Percentiles rank a stretch among this genome's conserved stretches.
Conservation (phyloP, 2,113 vertebrate genomes). For the Anhinga anhinga region DNA sequence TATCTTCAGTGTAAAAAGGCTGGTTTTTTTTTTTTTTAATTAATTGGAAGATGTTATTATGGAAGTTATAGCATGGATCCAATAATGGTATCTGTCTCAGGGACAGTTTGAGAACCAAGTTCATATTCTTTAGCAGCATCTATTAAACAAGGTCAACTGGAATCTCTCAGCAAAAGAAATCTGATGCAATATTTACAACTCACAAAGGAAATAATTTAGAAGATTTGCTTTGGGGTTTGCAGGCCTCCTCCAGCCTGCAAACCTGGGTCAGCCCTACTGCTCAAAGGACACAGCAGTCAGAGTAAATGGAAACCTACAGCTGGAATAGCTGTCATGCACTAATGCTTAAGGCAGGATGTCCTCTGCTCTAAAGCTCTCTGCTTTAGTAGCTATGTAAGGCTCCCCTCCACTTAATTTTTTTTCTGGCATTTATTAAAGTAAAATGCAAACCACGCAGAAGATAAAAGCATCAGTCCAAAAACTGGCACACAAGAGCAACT, state of each 20-base stretch:
- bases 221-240: background rate
- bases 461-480: background rate
- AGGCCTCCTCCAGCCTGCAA: background rate
- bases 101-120: slow-evolving; percentile 31
- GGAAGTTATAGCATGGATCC: slow-evolving; percentile 56
- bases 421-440: background rate
- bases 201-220: background rate
- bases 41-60: slow-evolving; percentile 70
- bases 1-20: slow-evolving; percentile 61
- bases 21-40: slow-evolving; percentile 34
- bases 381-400: background rate
- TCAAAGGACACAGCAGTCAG: background rate
- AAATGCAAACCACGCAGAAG: background rate
- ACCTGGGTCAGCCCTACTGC: background rate
- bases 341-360: background rate
- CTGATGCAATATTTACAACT: background rate
- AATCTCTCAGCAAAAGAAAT: background rate
- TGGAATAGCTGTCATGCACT: background rate
- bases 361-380: background rate
- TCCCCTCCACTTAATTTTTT: background rate
- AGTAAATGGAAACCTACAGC: background rate
- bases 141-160: slow-evolving; percentile 38
- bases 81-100: slow-evolving; percentile 51
- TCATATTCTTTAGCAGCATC: slow-evolving; percentile 8
- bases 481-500: background rate